Evolutionary conservation across 2,113 vertebrate species (phyloP).

Genomic region (Chlorodrepanis virens): DNA sequence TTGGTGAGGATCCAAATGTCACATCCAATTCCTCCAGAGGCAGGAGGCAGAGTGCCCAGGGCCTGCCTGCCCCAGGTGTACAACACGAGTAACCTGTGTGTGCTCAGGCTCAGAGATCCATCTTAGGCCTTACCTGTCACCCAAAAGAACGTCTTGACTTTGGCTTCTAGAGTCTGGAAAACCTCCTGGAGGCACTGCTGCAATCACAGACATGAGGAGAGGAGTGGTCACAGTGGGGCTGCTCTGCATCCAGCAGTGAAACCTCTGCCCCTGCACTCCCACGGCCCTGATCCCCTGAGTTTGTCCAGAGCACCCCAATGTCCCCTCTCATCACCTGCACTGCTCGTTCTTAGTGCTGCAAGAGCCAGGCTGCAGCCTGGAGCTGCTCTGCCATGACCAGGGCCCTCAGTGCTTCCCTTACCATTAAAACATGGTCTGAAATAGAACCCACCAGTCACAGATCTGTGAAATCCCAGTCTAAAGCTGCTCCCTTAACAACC

Average conservation of each 20-base stretch:
- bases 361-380: background rate
- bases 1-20: background rate
- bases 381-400: background rate
- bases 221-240: background rate
- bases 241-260: background rate
- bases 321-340: background rate
- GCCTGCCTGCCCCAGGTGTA: background rate
- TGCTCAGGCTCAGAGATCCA: background rate
- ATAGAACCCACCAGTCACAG: background rate
- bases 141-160: rapidly evolving
- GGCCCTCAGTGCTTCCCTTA: background rate
- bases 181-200: rapidly evolving
- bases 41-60: background rate
- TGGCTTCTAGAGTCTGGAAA: rapidly evolving
- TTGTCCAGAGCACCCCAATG: background rate
- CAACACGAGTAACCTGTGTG: rapidly evolving
- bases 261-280: background rate
- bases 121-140: background rate
- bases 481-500: background rate
- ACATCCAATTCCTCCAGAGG: background rate
- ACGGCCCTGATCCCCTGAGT: background rate
- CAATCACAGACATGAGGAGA: background rate
- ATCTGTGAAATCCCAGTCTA: background rate
- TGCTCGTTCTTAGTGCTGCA: background rate
- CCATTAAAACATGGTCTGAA: background rate